Percentiles rank a stretch among this genome's conserved stretches.
Evolutionary conservation across 1,140 invertebrate species (phyloP).

Genomic region (Philaenus spumarius): DNA sequence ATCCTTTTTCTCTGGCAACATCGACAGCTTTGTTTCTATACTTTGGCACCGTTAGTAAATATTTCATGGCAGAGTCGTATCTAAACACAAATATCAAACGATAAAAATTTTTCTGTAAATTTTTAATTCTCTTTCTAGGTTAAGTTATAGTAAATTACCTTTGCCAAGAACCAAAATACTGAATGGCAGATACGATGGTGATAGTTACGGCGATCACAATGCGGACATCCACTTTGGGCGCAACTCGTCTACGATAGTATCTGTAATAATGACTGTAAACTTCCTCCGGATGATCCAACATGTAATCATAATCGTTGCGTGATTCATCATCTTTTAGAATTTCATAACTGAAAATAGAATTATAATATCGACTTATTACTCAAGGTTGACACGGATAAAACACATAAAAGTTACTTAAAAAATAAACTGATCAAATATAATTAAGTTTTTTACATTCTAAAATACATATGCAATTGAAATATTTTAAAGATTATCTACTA

Average conservation of each 20-base stretch:
- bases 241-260: constrained; percentile 76
- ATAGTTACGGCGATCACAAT: constrained; percentile 79
- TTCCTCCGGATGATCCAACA: constrained; percentile 89
- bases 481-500: too few relatives aligned
- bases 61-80: constrained; percentile 77
- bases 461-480: too few relatives aligned
- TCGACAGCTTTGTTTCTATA: constrained; percentile 77
- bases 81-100: constrained; percentile 28
- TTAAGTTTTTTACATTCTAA: too few relatives aligned
- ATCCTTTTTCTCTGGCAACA: constrained; percentile 66
- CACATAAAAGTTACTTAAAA: too few relatives aligned
- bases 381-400: too few relatives aligned
- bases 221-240: constrained; percentile 85
- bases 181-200: constrained; percentile 74
- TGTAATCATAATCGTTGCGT: constrained; percentile 84
- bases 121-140: neutral
- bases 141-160: constrained; percentile 39
- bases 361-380: too few relatives aligned
- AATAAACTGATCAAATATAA: too few relatives aligned
- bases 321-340: constrained; percentile 85
- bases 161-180: constrained; percentile 69
- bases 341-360: constrained; percentile 55
- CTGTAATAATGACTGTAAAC: constrained; percentile 86
- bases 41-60: constrained; percentile 80
- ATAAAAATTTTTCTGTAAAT: neutral